phyloP scores from a whole-genome alignment of 2,113 vertebrate species.

The Paradoxurus hermaphroditus region DNA sequence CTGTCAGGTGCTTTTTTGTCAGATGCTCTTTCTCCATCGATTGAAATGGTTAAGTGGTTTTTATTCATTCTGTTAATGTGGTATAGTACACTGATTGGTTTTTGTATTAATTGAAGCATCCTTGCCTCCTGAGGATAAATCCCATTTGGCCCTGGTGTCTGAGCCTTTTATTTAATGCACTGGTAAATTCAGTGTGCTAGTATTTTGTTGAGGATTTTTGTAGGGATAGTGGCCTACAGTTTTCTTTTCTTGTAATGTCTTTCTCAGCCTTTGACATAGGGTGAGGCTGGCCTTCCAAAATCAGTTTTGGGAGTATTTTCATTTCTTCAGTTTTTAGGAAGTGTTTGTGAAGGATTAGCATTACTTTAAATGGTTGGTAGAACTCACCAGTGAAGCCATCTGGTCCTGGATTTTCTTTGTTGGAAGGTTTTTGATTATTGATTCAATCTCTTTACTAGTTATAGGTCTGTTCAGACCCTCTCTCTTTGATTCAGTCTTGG shows the following conservation, averaged over 20 bases:
- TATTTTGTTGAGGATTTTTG: background rate
- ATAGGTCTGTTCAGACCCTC: background rate
- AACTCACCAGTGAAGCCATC: background rate
- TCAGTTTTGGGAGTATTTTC: background rate
- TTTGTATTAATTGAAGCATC: background rate
- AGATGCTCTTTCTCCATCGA: background rate
- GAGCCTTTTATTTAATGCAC: background rate
- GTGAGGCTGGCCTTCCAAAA: background rate
- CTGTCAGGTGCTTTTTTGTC: background rate
- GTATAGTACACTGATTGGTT: background rate
- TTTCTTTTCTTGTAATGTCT: background rate
- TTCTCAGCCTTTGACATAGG: background rate
- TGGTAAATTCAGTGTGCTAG: background rate
- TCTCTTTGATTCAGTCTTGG: background rate
- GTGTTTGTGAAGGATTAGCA: background rate
- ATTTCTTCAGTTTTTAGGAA: background rate
- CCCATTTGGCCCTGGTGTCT: background rate
- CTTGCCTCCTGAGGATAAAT: background rate
- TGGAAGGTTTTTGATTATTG: background rate
- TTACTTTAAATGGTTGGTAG: background rate
- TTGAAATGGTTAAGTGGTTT: background rate
- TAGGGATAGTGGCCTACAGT: background rate
- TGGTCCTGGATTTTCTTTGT: background rate
- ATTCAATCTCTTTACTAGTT: background rate
- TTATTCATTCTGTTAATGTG: background rate